Base-by-base conservation (phyloP, 2,797 vertebrate species). In the Enteromius viviparus region DNA sequence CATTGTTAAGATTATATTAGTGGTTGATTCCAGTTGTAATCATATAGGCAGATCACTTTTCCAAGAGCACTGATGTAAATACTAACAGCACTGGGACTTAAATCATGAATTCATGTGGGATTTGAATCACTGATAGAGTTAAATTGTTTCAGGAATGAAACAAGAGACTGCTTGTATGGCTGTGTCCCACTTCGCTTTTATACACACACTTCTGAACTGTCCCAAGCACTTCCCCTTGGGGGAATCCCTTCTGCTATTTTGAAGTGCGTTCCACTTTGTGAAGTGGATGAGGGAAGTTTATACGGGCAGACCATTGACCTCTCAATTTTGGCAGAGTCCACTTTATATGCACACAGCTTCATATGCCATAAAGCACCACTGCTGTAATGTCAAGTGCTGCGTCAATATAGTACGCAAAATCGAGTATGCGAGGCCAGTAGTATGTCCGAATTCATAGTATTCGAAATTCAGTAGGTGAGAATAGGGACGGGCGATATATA, bases 61-160 rank as follows among this genome's bases (percentile, higher is more conserved):
- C 5, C 9, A 53, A 9, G 32, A 40, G 32, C 0, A 6, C 51
- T 15, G 12, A 55, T 40, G 51, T 55, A 58, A n/a, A 58, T 55
- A 58, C 3, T 34, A 9, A 55, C 32, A 58, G 32, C 21, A 40
- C 21, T 17, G 21, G 21, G 12, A 76, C n/a, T 40, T 76, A 12
- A 58, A 60, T 58, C 14, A 76, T 26, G 37, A 53, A 55, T 55
- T 55, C 11, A 37, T 14, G 10, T 17, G 51, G 21, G 32, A 76
- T 76, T 76, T 58, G 4, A 58, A 76, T 58, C 6, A 55, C 1
- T 76, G 11, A 58, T 53, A 53, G 19, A 34, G 34, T 5, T 29
- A 29, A 21, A 51, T 32, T 72, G 26, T 51, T 64, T 64, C 62
- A 32, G 62, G 62, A 64, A 64, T 32, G 62, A 64, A 34, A 64